These are phyloP conservation scores for Caranx ignobilis DNA, from an alignment of 2,113 vertebrate species.

Conservation along the genomic window DNA sequence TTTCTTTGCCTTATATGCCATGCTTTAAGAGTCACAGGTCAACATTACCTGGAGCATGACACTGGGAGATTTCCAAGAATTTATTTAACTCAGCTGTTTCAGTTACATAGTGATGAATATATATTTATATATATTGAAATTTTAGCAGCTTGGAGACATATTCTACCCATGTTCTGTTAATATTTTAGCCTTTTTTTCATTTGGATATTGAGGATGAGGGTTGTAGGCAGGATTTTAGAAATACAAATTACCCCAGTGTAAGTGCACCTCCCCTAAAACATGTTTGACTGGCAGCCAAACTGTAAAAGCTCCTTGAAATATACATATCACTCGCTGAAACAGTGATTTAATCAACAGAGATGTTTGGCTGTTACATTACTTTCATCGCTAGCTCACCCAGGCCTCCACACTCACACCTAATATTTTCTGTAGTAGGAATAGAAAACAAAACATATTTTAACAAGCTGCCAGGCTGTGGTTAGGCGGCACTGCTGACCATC, in stretches of 20 bases:
- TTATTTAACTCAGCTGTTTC: neutral
- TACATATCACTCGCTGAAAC: too few species aligned
- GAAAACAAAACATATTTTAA: neutral
- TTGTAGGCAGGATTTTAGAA: neutral
- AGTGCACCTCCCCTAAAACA: neutral
- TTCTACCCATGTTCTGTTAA: neutral
- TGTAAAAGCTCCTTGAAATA: neutral
- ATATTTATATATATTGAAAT: neutral
- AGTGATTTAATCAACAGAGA: too few species aligned
- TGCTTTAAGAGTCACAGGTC: slow-evolving; percentile 10
- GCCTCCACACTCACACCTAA: neutral
- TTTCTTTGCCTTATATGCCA: slow-evolving; percentile 27
- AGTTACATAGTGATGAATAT: neutral
- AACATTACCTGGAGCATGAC: slow-evolving; percentile 1
- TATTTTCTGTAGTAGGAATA: neutral
- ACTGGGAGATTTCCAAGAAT: neutral
- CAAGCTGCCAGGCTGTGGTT: neutral
- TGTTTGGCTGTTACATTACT: too few species aligned
- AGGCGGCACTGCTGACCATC: neutral
- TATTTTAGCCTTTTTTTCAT: neutral
- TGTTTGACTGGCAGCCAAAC: neutral
- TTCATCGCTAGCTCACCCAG: neutral
- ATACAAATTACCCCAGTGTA: neutral
- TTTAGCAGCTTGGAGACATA: too few species aligned
- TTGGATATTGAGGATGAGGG: neutral